Evolutionary conservation across 2,888 invertebrate species (phyloP).

Genomic region (Drosophila prostipennis): DNA sequence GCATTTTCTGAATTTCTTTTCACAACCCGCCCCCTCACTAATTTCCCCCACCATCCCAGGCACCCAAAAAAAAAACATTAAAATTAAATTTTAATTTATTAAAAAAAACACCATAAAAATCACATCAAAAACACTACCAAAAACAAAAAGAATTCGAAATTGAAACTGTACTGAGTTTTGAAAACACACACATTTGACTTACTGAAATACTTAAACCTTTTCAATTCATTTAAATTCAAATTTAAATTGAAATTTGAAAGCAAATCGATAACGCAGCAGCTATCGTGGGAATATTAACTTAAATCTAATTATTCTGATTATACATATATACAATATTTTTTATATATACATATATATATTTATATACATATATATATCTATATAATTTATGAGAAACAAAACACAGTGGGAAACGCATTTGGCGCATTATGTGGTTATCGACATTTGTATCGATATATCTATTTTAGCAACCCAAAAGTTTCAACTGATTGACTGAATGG

Average conservation of each 20-base stretch:
- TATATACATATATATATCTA: conserved; percentile 37
- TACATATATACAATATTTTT: conserved; percentile 27
- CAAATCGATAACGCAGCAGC: conserved; percentile 31
- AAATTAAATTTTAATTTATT: conserved; percentile 42
- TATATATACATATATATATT: conserved; percentile 39
- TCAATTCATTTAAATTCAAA: conserved; percentile 67
- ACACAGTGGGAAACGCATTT: conserved; percentile 76
- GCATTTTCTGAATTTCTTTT: conserved; percentile 69
- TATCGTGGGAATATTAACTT: conserved; percentile 32
- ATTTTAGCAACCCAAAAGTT: conserved; percentile 76
- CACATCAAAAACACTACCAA: conserved; percentile 18
- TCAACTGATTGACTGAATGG: conserved; percentile 84
- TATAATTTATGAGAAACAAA: conserved; percentile 74
- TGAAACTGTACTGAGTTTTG: conserved; percentile 66
- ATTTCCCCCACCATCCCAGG: background rate
- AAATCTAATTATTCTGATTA: conserved; percentile 41
- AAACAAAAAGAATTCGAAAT: conserved; percentile 37
- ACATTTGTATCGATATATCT: conserved; percentile 54
- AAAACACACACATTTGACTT: conserved; percentile 27
- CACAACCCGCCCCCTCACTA: conserved; percentile 12
- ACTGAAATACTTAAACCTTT: conserved; percentile 34
- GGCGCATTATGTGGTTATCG: conserved; percentile 54
- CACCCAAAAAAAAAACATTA: conserved; percentile 13
- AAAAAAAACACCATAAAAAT: conserved; percentile 16
- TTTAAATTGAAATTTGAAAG: conserved; percentile 69